These are phyloP conservation scores for Heliconius cydno DNA, from an alignment of 2,888 invertebrate species.

Conservation along the genomic window DNA sequence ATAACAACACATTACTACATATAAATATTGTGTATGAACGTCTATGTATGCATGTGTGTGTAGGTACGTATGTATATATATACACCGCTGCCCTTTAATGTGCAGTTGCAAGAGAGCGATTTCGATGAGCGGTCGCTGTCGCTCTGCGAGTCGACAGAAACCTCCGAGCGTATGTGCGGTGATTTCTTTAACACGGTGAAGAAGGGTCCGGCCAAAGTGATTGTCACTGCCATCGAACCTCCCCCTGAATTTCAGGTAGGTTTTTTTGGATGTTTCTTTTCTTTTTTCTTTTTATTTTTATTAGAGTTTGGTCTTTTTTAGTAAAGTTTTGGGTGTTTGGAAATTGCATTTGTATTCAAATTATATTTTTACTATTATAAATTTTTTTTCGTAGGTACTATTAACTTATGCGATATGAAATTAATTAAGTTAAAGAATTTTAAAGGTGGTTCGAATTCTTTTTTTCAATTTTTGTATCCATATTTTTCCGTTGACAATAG, in stretches of 20 bases:
- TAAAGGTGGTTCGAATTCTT: background rate
- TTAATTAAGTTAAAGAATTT: background rate
- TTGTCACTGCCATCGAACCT: conserved; percentile 88
- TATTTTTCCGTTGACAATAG: background rate
- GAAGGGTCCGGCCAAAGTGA: conserved; percentile 88
- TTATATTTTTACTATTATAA: too few relatives aligned
- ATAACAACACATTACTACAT: conserved; percentile 8
- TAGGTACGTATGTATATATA: conserved; percentile 14
- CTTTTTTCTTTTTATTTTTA: background rate
- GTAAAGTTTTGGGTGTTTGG: background rate
- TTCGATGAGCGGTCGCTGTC: conserved; percentile 90
- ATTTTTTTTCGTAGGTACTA: background rate
- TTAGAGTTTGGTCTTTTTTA: background rate
- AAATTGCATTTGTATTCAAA: too few relatives aligned
- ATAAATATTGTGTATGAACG: background rate
- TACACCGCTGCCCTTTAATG: conserved; percentile 42
- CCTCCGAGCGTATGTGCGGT: conserved; percentile 90
- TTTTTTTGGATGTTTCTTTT: conserved; percentile 28
- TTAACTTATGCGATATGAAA: background rate
- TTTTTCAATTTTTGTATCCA: background rate
- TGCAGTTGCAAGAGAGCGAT: conserved; percentile 91
- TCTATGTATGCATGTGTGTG: background rate
- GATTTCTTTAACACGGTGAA: conserved; percentile 93
- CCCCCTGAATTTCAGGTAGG: conserved; percentile 92
- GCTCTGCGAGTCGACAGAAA: conserved; percentile 90